Conservation (phyloP, 2,888 invertebrate genomes). For the Pachydiplax longipennis region DNA sequence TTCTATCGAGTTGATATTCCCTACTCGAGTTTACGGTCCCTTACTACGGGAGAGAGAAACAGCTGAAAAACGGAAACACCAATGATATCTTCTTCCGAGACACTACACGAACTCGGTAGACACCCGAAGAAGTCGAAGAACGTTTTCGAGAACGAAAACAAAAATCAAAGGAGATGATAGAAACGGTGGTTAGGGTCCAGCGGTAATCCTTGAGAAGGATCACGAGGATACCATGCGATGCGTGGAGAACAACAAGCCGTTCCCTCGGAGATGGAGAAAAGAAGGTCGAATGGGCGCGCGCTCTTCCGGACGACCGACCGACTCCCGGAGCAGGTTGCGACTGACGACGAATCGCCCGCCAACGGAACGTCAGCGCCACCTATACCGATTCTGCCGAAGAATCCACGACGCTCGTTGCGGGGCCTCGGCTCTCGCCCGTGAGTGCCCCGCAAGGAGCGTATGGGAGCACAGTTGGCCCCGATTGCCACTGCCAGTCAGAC, state of each 20-base stretch:
- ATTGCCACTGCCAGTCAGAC: constrained; percentile 18
- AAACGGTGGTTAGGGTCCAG: background rate
- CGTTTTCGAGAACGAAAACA: background rate
- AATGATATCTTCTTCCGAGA: background rate
- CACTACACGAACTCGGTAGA: background rate
- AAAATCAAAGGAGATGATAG: background rate
- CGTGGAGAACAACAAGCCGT: background rate
- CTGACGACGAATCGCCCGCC: constrained; percentile 43
- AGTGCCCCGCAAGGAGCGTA: background rate
- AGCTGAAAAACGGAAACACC: background rate
- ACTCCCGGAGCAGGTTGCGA: constrained; percentile 39
- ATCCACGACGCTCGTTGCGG: background rate
- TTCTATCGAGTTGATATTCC: no score
- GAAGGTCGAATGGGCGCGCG: background rate
- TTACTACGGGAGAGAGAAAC: no score
- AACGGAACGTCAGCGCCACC: constrained; percentile 29
- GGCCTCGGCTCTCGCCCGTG: background rate
- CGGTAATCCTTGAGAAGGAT: background rate
- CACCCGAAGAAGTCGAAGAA: background rate
- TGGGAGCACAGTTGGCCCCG: background rate
- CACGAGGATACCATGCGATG: background rate
- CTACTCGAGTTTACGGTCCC: no score
- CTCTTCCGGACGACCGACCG: background rate
- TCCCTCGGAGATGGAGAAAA: background rate
- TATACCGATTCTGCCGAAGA: background rate